Conservation (phyloP, 2,888 invertebrate species). For the Drosophila yooni region DNA sequence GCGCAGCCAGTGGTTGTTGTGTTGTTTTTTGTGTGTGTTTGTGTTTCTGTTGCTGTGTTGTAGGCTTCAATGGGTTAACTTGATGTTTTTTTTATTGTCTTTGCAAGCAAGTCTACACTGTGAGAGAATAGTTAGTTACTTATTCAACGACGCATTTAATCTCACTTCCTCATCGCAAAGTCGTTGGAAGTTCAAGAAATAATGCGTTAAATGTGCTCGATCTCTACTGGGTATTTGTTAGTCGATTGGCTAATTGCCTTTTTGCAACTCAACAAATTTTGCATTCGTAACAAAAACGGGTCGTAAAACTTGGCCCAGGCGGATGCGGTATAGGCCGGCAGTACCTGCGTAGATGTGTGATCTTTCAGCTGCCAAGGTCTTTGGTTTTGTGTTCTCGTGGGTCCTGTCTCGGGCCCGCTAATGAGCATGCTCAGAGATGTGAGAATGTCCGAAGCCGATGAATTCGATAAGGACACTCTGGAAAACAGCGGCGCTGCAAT, state of each 20-base stretch:
- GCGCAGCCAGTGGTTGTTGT: conserved; percentile 38
- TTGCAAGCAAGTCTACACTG: conserved; percentile 19
- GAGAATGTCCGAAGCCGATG: not conserved
- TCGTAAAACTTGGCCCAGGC: not conserved
- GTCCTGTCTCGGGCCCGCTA: conserved; percentile 2
- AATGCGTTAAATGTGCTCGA: not conserved
- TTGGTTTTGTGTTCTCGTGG: not conserved
- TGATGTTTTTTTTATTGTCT: conserved; percentile 22
- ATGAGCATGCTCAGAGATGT: not conserved
- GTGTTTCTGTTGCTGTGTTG: conserved; percentile 3
- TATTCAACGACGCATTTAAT: not conserved
- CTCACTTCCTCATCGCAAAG: not conserved
- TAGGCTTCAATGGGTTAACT: conserved; percentile 62
- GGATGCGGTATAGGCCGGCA: not conserved
- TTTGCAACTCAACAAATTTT: not conserved
- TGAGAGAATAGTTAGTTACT: not conserved
- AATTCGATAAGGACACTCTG: not conserved
- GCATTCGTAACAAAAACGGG: not conserved
- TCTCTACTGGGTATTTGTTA: not conserved
- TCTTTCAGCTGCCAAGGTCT: conserved; percentile 6
- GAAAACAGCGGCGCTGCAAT: not conserved
- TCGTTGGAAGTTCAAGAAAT: not conserved
- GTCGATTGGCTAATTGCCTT: not conserved
- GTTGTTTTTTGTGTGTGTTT: no score
- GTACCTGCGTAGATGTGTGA: not conserved